A percentile compares a stretch with the other conserved stretches of the same genome.
phyloP scores from a whole-genome alignment of 2,113 vertebrate genomes.

The Elachura formosa region DNA sequence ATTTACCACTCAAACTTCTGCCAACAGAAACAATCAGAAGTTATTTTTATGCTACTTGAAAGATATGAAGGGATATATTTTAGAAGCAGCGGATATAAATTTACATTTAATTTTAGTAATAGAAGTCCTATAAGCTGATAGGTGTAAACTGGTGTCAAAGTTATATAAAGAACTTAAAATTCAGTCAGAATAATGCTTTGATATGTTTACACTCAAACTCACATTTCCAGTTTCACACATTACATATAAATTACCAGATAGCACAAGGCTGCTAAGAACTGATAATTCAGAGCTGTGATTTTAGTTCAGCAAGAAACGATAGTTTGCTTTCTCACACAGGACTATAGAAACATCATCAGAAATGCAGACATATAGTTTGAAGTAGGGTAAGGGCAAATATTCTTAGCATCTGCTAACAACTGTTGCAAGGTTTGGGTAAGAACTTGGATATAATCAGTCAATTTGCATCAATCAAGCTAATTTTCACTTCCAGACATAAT shows the following conservation, averaged over 20 bases:
- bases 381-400: not conserved
- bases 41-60: not conserved
- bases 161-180: not conserved
- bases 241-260: not conserved
- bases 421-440: not conserved
- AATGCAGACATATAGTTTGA: not conserved
- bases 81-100: not conserved
- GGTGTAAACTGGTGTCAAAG: not conserved
- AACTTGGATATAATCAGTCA: conserved; percentile 7
- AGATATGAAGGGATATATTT: not conserved
- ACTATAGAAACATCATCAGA: not conserved
- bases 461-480: conserved; percentile 21
- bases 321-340: not conserved
- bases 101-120: not conserved
- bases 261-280: not conserved
- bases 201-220: not conserved
- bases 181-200: not conserved
- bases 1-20: not conserved
- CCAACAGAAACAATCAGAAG: not conserved
- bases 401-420: not conserved
- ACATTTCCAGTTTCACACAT: not conserved
- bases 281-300: not conserved
- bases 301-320: not conserved
- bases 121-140: not conserved
- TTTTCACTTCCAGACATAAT: conserved; percentile 33